Conservation (phyloP, 2,797 vertebrate genomes). For the Gila robusta region DNA sequence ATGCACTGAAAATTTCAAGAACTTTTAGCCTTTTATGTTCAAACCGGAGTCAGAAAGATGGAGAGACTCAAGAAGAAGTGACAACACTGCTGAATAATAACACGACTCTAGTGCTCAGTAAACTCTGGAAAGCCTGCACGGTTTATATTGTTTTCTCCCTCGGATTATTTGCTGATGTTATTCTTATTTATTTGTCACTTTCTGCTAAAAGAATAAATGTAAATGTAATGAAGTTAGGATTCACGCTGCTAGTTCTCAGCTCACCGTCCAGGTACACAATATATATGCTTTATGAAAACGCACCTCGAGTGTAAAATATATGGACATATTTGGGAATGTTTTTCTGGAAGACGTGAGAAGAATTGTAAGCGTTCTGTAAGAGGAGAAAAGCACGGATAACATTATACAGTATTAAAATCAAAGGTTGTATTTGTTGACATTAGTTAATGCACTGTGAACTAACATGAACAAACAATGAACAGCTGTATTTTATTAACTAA, state of each 20-base stretch:
- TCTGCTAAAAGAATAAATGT: slow-evolving; percentile 6
- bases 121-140: too few relatives aligned
- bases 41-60: too few relatives aligned
- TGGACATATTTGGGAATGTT: neutral
- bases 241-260: neutral
- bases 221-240: neutral
- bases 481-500: too few relatives aligned
- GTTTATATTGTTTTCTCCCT: neutral
- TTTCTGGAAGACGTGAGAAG: neutral
- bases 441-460: too few relatives aligned
- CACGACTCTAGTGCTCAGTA: too few relatives aligned
- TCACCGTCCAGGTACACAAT: neutral
- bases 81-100: neutral
- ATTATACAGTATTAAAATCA: too few relatives aligned
- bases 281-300: neutral
- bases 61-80: too few relatives aligned
- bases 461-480: too few relatives aligned
- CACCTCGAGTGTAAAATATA: neutral
- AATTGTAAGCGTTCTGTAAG: neutral
- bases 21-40: too few relatives aligned
- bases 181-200: neutral
- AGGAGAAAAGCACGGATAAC: neutral
- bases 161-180: neutral
- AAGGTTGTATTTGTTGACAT: too few relatives aligned
- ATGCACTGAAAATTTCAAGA: too few relatives aligned